phyloP scores from a whole-genome alignment of 2,113 vertebrate genomes.

The Cyanocitta stelleri region DNA sequence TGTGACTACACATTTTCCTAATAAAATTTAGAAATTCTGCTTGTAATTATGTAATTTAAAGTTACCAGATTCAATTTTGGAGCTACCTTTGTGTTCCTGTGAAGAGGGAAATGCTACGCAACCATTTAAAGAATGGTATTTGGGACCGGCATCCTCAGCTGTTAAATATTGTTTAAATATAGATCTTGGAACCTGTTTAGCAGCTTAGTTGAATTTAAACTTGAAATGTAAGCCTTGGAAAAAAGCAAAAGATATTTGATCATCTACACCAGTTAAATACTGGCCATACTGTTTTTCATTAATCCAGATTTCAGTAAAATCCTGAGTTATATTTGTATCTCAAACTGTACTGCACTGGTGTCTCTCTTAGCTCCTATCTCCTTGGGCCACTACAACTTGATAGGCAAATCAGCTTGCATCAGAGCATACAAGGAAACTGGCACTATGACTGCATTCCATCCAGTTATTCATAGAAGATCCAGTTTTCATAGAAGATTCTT shows the following conservation, averaged over 20 bases:
- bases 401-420: neutral
- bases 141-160: neutral
- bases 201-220: slow-evolving; percentile 23
- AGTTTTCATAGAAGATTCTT: neutral
- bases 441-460: neutral
- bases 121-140: neutral
- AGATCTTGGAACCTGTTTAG: neutral
- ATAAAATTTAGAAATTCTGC: neutral
- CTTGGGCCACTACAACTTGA: neutral
- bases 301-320: neutral
- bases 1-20: neutral
- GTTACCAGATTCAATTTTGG: neutral
- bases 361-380: neutral
- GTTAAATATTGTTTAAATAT: slow-evolving; percentile 9
- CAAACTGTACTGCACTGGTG: neutral
- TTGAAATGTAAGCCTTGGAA: neutral
- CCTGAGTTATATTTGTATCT: neutral
- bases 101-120: neutral
- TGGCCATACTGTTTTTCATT: neutral
- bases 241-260: neutral
- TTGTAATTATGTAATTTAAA: neutral
- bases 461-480: too few relatives aligned
- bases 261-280: neutral
- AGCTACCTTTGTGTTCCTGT: neutral
- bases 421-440: neutral